Percentiles rank a stretch among this genome's conserved stretches.
These are phyloP conservation scores for Dolichoris vasculosae DNA, from an alignment of 1,140 invertebrate genomes.

Conservation along the genomic window DNA sequence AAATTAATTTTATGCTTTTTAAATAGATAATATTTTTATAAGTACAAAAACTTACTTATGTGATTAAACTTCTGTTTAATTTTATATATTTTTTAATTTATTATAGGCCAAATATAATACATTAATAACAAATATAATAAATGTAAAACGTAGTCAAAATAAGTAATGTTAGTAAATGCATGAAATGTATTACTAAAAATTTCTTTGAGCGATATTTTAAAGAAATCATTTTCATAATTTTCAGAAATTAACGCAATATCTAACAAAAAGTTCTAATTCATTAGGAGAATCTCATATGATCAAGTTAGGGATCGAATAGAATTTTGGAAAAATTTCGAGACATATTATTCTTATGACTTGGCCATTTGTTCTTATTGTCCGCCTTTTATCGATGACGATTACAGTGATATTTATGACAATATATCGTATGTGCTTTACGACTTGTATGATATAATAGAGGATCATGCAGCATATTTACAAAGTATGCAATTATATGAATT, in stretches of 20 bases:
- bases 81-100: too few species aligned
- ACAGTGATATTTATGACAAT: slow-evolving; percentile 72
- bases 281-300: neutral
- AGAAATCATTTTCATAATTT: too few species aligned
- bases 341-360: neutral
- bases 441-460: slow-evolving; percentile 72
- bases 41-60: too few species aligned
- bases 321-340: slow-evolving; percentile 23
- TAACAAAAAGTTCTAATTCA: neutral
- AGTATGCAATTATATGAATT: slow-evolving; percentile 69
- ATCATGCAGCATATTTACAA: slow-evolving; percentile 72
- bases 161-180: too few species aligned
- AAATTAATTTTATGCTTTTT: too few species aligned
- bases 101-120: too few species aligned
- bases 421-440: slow-evolving; percentile 74
- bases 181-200: too few species aligned
- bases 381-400: neutral
- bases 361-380: slow-evolving; percentile 23
- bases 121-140: too few species aligned
- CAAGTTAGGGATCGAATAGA: neutral
- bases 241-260: neutral
- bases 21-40: too few species aligned
- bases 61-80: too few species aligned
- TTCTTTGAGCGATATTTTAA: too few species aligned
- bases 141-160: too few species aligned